A percentile compares a stretch with the other conserved stretches of the same genome.
These are phyloP conservation scores for Sebastes nivosus DNA, from an alignment of 2,797 vertebrate genomes.

Conservation along the genomic window DNA sequence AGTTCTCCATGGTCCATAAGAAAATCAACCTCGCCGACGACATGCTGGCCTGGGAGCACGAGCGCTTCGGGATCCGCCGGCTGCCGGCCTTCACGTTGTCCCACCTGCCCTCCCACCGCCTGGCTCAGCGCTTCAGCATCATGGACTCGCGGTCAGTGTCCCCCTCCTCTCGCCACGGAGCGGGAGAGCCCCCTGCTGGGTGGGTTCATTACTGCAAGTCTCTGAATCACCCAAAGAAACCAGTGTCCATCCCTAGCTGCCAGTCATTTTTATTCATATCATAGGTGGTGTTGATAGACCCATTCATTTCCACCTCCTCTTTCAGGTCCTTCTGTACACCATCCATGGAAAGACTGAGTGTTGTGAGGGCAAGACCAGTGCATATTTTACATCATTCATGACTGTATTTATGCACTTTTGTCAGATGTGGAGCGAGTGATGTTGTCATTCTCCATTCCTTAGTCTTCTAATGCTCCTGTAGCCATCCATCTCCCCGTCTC, in stretches of 20 bases:
- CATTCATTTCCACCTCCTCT: not conserved
- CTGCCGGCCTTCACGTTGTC: slow-evolving; percentile 96
- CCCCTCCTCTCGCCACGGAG: slow-evolving; percentile 79
- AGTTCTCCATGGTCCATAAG: slow-evolving; percentile 99
- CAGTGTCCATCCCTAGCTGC: not conserved
- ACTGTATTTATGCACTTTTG: not conserved
- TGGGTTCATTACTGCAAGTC: slow-evolving; percentile 79
- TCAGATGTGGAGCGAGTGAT: not conserved
- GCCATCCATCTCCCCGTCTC: not conserved
- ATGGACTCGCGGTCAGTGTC: slow-evolving; percentile 95
- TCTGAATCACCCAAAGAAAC: slow-evolving; percentile 33
- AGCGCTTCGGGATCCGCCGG: slow-evolving; percentile 96
- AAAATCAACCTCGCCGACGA: slow-evolving; percentile 98
- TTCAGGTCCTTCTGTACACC: not conserved
- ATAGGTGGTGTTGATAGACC: not conserved
- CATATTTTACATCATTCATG: not conserved
- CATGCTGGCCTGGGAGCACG: slow-evolving; percentile 97
- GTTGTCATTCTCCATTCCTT: not conserved
- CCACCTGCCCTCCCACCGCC: slow-evolving; percentile 92
- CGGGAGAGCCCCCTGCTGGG: slow-evolving; percentile 83
- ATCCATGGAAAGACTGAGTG: not conserved
- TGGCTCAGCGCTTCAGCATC: slow-evolving; percentile 92
- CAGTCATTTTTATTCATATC: not conserved
- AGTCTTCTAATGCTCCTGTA: not conserved
- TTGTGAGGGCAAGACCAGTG: not conserved